Conservation (phyloP, 2,888 invertebrate species). For the Cataglyphis livida region DNA sequence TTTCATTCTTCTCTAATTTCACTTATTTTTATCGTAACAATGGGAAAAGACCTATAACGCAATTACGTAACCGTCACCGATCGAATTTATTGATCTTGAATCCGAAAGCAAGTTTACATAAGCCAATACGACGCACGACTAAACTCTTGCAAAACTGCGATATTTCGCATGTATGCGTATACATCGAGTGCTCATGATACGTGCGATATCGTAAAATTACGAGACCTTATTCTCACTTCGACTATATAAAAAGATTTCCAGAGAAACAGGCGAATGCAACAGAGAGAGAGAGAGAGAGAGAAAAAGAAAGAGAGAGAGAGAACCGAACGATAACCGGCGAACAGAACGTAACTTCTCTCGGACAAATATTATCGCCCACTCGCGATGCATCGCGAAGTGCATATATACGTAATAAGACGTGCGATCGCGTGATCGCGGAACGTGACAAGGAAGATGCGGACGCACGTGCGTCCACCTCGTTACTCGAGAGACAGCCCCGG, state of each 20-base stretch:
- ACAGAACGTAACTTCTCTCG: conserved; percentile 7
- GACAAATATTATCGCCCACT: conserved; percentile 14
- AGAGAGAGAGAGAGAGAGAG: not conserved
- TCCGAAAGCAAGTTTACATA: not conserved
- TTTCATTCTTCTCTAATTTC: not conserved
- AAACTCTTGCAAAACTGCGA: not conserved
- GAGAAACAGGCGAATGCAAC: conserved; percentile 3
- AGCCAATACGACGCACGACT: not conserved
- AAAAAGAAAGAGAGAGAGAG: no score
- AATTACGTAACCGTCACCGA: not conserved
- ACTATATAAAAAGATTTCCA: not conserved
- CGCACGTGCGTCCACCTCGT: conserved; percentile 49
- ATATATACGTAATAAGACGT: conserved; percentile 2
- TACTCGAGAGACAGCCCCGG: not conserved
- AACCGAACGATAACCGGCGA: not conserved
- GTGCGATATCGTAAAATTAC: not conserved
- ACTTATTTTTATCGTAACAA: not conserved
- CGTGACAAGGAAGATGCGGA: conserved; percentile 41
- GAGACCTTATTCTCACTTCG: not conserved
- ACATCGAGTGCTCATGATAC: not conserved
- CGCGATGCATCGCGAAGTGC: not conserved
- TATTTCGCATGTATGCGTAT: not conserved
- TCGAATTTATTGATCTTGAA: not conserved
- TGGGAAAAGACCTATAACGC: not conserved
- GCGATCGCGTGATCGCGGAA: conserved; percentile 40